Evolutionary conservation across 2,888 invertebrate genomes (phyloP).

Genomic region (Sarcophaga caerulescens): DNA sequence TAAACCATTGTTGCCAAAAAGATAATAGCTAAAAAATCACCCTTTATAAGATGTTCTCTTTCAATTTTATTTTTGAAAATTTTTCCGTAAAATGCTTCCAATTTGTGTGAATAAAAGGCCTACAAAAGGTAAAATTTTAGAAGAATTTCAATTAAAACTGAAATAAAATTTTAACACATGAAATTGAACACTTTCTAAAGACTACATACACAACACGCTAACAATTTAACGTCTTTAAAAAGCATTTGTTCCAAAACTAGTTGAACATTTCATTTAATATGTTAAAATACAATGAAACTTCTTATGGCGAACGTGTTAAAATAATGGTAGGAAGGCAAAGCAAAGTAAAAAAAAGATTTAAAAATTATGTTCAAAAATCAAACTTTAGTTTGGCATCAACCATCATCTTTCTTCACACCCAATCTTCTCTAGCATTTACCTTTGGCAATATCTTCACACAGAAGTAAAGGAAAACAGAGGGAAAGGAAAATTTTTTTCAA

Average conservation of each 20-base stretch:
- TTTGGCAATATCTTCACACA: background rate
- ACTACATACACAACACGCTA: background rate
- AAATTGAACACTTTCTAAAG: background rate
- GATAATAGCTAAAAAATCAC: no score
- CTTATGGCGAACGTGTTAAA: background rate
- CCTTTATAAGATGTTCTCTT: background rate
- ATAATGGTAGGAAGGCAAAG: no score
- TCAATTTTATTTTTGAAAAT: background rate
- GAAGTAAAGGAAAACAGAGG: background rate
- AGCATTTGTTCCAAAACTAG: background rate
- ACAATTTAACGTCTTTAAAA: background rate
- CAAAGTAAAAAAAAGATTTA: no score
- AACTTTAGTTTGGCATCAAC: no score
- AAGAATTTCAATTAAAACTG: background rate
- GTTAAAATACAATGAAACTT: slow-evolving; percentile 5
- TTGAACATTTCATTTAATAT: background rate
- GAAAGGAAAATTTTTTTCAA: no score
- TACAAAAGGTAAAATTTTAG: background rate
- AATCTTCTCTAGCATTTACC: no score
- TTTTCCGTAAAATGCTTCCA: background rate
- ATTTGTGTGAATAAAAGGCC: background rate
- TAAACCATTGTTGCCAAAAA: no score
- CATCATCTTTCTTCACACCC: no score
- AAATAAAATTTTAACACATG: background rate
- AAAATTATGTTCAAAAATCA: no score